phyloP scores from a whole-genome alignment of 2,113 vertebrate genomes.

The Muntiacus reevesi region DNA sequence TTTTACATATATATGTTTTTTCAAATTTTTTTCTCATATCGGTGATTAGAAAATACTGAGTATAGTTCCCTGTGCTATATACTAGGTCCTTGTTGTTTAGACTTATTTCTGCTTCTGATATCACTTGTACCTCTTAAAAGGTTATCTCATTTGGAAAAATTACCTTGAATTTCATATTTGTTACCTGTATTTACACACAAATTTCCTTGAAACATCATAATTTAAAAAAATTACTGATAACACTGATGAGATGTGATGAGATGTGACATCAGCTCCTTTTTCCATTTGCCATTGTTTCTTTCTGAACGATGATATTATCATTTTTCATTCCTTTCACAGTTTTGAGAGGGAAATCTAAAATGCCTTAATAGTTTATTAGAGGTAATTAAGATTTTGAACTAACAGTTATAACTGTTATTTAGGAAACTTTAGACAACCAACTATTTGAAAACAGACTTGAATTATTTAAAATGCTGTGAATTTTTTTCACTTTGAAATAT shows the following conservation, averaged over 20 bases:
- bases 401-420: not conserved
- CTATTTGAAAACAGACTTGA: not conserved
- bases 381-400: constrained; percentile 10
- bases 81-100: not conserved
- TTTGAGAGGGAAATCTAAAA: constrained; percentile 38
- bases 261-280: not conserved
- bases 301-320: not conserved
- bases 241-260: not conserved
- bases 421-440: not conserved
- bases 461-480: constrained; percentile 4
- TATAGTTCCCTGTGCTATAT: not conserved
- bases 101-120: not conserved
- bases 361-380: not conserved
- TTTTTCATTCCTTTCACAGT: not conserved
- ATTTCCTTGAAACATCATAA: not conserved
- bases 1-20: not conserved
- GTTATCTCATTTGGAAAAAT: not conserved
- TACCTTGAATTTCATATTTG: constrained; percentile 15
- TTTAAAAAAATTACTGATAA: not conserved
- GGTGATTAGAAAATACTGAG: not conserved
- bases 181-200: not conserved
- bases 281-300: not conserved
- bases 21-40: not conserved
- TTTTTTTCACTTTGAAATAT: not conserved
- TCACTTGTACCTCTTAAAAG: not conserved